Evolutionary conservation across 2,888 invertebrate genomes (phyloP).

Genomic region (Metallyticus violacea): DNA sequence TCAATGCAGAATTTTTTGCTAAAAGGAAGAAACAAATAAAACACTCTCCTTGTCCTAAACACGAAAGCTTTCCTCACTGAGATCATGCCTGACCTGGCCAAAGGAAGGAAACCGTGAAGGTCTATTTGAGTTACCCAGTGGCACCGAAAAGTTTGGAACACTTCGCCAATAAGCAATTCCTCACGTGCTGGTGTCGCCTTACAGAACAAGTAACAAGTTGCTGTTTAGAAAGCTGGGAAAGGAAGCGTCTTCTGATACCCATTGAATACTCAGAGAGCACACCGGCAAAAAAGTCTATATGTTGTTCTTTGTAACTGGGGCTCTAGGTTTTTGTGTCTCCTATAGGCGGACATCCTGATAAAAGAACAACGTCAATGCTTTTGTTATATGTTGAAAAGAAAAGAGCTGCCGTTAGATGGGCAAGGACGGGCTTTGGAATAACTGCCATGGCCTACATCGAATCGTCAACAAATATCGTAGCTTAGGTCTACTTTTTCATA

Average conservation of each 20-base stretch:
- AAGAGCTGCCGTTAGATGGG: background rate
- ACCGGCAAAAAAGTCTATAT: too few species aligned
- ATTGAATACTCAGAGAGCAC: background rate
- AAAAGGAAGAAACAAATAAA: background rate
- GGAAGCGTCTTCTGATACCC: background rate
- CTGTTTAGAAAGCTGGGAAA: background rate
- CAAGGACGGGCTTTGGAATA: background rate
- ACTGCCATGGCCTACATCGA: background rate
- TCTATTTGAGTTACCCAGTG: background rate
- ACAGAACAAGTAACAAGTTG: background rate
- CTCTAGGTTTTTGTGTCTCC: background rate
- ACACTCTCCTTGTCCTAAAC: background rate
- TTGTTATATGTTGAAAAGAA: background rate
- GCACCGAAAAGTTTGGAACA: background rate
- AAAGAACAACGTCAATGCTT: too few species aligned
- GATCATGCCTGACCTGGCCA: background rate
- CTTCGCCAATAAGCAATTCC: background rate
- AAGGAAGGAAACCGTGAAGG: background rate
- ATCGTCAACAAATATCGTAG: too few species aligned
- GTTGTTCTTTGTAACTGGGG: background rate
- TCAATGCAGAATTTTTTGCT: background rate
- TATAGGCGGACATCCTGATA: background rate
- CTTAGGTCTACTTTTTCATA: too few species aligned
- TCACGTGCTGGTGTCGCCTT: background rate
- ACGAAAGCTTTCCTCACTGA: background rate